A percentile compares a stretch with the other conserved stretches of the same genome.
These are phyloP conservation scores for Dione vanillae DNA, from an alignment of 2,888 invertebrate genomes.

Conservation along the genomic window DNA sequence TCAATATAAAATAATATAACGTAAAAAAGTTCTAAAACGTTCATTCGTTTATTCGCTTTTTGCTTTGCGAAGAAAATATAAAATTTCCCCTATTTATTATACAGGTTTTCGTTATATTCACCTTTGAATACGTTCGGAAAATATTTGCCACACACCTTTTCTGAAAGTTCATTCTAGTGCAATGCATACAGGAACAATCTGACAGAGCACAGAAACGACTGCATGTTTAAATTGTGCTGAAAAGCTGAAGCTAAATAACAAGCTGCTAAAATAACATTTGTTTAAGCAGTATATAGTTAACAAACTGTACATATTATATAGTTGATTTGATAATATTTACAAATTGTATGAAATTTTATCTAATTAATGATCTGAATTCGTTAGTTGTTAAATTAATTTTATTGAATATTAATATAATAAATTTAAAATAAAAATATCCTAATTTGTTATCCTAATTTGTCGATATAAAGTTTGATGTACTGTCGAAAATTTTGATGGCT, in stretches of 20 bases:
- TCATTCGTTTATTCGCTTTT: not conserved
- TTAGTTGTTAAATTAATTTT: no score
- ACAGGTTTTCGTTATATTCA: slow-evolving; percentile 36
- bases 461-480: no score
- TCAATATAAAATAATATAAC: not conserved
- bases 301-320: no score
- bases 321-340: no score
- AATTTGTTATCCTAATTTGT: no score
- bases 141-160: slow-evolving; percentile 43
- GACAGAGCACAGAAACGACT: slow-evolving; percentile 33
- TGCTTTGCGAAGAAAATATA: not conserved
- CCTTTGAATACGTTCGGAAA: slow-evolving; percentile 34
- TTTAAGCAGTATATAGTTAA: no score
- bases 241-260: slow-evolving; percentile 33
- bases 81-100: slow-evolving; percentile 25
- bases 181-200: slow-evolving; percentile 43
- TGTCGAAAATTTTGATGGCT: no score
- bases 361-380: no score
- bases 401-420: no score
- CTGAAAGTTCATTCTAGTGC: slow-evolving; percentile 43
- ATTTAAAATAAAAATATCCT: no score
- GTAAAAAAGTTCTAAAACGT: not conserved
- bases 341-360: no score
- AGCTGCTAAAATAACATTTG: not conserved
- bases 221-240: slow-evolving; percentile 45